Conservation (phyloP, 2,113 vertebrate genomes). For the Serinus canaria region DNA sequence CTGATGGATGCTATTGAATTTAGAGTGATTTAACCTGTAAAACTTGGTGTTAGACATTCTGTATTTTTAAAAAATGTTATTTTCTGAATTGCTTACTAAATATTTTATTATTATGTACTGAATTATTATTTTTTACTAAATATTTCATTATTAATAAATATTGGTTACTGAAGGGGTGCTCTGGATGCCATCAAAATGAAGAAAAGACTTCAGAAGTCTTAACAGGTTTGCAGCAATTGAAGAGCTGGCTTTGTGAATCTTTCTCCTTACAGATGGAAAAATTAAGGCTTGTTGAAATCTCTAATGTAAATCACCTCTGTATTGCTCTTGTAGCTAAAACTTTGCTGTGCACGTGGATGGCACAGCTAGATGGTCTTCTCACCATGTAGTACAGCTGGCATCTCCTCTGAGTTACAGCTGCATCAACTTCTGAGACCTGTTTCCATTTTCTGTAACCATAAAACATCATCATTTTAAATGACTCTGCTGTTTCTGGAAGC, state of each 20-base stretch:
- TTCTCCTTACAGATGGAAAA: background rate
- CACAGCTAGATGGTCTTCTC: rapidly evolving
- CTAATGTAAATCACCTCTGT: background rate
- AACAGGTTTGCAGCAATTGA: background rate
- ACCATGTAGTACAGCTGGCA: background rate
- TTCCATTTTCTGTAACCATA: background rate
- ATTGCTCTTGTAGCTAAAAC: background rate
- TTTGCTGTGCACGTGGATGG: background rate
- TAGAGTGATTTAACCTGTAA: background rate
- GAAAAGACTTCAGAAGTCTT: background rate
- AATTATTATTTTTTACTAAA: background rate
- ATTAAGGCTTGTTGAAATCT: background rate
- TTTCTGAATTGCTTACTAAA: background rate
- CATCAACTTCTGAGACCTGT: background rate
- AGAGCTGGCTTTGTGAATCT: background rate
- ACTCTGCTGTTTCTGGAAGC: background rate
- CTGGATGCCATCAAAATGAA: background rate
- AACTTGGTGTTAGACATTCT: background rate
- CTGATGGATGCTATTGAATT: background rate
- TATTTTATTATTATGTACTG: background rate
- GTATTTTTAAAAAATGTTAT: background rate
- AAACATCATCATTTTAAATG: background rate
- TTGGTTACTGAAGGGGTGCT: background rate
- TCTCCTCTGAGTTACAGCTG: background rate
- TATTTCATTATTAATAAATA: too few species aligned